phyloP scores from a whole-genome alignment of 2,113 vertebrate genomes.

The Cinclus cinclus region DNA sequence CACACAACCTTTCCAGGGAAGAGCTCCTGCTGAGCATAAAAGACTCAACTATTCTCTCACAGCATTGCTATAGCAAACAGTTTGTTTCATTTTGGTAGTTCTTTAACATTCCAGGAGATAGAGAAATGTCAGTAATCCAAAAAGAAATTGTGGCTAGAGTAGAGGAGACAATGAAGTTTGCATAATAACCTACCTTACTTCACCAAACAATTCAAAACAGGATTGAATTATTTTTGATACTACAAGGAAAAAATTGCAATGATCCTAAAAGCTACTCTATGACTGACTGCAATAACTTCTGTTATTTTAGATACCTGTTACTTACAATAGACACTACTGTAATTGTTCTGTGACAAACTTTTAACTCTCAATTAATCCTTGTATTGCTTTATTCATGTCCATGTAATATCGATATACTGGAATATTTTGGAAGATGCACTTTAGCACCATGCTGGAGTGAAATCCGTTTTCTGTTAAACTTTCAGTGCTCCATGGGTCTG shows the following conservation, averaged over 20 bases:
- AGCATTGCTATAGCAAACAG: not conserved
- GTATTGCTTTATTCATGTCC: not conserved
- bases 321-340: not conserved
- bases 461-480: not conserved
- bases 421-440: not conserved
- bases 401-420: not conserved
- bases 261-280: not conserved
- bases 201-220: not conserved
- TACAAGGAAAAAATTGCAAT: not conserved
- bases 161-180: not conserved
- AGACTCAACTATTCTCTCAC: not conserved
- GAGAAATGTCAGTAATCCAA: not conserved
- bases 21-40: not conserved
- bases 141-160: not conserved
- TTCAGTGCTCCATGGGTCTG: not conserved
- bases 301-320: not conserved
- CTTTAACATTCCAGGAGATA: not conserved
- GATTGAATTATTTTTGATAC: not conserved
- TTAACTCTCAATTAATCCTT: not conserved
- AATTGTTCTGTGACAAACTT: not conserved
- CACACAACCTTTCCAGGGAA: not conserved
- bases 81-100: slow-evolving; percentile 7
- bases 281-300: not conserved
- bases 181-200: not conserved
- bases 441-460: not conserved